Evolutionary conservation across 2,888 invertebrate genomes (phyloP).

Genomic region (Fabriciana adippe): DNA sequence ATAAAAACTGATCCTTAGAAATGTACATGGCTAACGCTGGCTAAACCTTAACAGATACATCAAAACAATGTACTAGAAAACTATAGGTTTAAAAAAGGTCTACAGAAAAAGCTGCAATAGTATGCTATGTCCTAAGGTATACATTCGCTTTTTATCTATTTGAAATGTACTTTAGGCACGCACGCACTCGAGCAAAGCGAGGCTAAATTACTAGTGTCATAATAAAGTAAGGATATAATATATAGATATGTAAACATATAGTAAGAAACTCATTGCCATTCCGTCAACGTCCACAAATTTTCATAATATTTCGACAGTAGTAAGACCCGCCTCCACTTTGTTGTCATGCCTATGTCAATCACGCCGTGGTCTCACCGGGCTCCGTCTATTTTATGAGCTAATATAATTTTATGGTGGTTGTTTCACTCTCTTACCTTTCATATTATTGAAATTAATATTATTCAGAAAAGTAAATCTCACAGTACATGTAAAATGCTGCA

Average conservation of each 20-base stretch:
- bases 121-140: no score
- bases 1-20: no score
- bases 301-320: slow-evolving; percentile 29
- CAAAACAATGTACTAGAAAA: no score
- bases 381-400: slow-evolving; percentile 21
- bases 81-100: neutral
- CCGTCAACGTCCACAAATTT: slow-evolving; percentile 26
- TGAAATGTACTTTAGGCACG: neutral
- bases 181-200: neutral
- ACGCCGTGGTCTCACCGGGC: slow-evolving; percentile 26
- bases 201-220: neutral
- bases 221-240: no score
- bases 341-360: slow-evolving; percentile 41
- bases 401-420: neutral
- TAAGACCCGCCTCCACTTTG: slow-evolving; percentile 25
- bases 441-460: neutral
- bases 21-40: no score
- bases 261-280: slow-evolving; percentile 20
- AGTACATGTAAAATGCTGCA: neutral
- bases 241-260: neutral
- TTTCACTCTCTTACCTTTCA: neutral
- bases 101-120: neutral
- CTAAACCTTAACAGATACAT: no score
- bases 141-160: no score
- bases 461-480: no score